Base-by-base conservation (phyloP, 2,888 invertebrate genomes). In the Netelia inedita region DNA sequence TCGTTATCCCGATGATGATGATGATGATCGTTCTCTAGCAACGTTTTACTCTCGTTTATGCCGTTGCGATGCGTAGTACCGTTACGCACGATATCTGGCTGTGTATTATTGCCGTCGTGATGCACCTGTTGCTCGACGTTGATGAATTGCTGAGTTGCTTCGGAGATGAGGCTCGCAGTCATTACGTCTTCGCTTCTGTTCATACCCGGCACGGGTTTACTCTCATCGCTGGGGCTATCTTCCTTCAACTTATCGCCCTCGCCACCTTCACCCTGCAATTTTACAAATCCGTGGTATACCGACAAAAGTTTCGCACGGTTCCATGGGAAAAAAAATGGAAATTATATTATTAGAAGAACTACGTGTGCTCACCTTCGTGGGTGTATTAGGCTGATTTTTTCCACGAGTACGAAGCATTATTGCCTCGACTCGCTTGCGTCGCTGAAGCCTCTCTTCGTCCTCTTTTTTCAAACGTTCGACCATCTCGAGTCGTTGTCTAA, bases 331-430 rank as follows among this genome's bases (percentile, higher is more conserved):
- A 74, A 78, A 66, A 66, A 74, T 14, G 11, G 16, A 57, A 28
- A 53, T 21, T 73, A 23, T 69, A 11, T 43, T n/a, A 6, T 16
- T 68, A 46, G 2, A 16, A 2, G n/a, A 72, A 57, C 14, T 83
- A 16, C 8, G 10, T 61, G 8, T 61, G 8, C 6, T 61, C 87
- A 94, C 95, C 94, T 94, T 95, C 8, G 93, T 93, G 21, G 94
- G 94, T 69, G 94, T 93, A 82, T 93, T 94, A 41, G 93, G 90
- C 85, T 94, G 94, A 86, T 94, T 94, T 90, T 94, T 94, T 83
- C 95, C 95, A 87, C 98, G 95, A n/a, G 98, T 98, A 90, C 98
- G 95, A 75, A 96, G 96, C 98, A 98, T 98, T 91, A 98, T 98
- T 79, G 98, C 98, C 94, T 98, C 98, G 28, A 98, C 98, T 81